Evolutionary conservation across 2,888 invertebrate species (phyloP).

Genomic region (Stenotaenia linearis): DNA sequence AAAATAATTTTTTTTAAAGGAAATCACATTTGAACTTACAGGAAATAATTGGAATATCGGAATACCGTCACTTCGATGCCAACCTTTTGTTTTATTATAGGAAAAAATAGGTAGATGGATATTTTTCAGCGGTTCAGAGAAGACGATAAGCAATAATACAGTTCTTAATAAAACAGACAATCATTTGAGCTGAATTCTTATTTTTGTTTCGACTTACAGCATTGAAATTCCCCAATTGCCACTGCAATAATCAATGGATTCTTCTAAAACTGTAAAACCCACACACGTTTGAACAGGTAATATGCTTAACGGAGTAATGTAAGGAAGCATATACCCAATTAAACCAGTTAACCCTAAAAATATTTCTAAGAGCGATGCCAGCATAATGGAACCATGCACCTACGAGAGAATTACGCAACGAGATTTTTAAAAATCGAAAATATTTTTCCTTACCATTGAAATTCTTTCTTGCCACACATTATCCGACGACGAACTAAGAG

Average conservation of each 20-base stretch:
- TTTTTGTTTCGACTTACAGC: constrained; percentile 55
- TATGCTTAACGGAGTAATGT: constrained; percentile 75
- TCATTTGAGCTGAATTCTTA: not conserved
- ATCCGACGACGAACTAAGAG: not conserved
- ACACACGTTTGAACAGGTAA: constrained; percentile 77
- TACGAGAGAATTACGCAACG: no score
- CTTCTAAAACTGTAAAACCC: constrained; percentile 73
- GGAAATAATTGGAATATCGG: constrained; percentile 75
- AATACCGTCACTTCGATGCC: constrained; percentile 58
- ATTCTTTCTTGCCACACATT: not conserved
- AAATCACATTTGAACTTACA: no score
- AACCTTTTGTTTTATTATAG: constrained; percentile 52
- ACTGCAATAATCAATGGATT: constrained; percentile 72
- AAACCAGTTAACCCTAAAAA: constrained; percentile 63
- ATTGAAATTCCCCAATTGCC: constrained; percentile 77
- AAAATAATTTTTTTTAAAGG: no score
- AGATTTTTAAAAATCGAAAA: no score
- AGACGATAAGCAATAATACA: constrained; percentile 65
- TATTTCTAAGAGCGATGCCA: constrained; percentile 69
- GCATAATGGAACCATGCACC: constrained; percentile 73
- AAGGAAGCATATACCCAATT: constrained; percentile 65
- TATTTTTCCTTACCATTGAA: not conserved
- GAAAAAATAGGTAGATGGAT: constrained; percentile 60
- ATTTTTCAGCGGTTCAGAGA: constrained; percentile 70
- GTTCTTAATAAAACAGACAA: constrained; percentile 54